These are phyloP conservation scores for Notolepis coatsorum DNA, from an alignment of 2,797 vertebrate species.

Conservation along the genomic window DNA sequence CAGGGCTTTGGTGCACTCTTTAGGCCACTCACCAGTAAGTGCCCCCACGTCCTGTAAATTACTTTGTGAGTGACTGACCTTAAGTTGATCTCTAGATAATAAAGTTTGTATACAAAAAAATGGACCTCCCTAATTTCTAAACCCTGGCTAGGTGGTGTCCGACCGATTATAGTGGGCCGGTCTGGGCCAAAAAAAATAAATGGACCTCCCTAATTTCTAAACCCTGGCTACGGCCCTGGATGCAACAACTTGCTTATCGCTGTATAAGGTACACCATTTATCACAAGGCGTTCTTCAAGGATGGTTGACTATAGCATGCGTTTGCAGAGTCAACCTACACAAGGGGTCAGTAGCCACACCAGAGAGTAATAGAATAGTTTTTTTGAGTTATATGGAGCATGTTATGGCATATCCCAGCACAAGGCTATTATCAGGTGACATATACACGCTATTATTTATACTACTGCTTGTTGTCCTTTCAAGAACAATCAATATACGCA, in stretches of 20 bases:
- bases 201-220: too few species aligned
- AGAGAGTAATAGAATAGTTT: not conserved
- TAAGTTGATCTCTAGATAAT: too few species aligned
- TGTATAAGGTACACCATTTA: not conserved
- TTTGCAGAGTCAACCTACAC: not conserved
- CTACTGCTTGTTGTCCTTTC: constrained; percentile 2
- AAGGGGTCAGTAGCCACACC: not conserved
- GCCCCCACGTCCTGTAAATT: too few species aligned
- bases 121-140: too few species aligned
- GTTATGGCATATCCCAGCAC: not conserved
- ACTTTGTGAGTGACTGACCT: too few species aligned
- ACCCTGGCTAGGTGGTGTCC: too few species aligned
- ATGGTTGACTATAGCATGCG: not conserved
- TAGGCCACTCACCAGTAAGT: too few species aligned
- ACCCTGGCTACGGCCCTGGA: too few species aligned
- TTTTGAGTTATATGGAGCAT: constrained; percentile 2
- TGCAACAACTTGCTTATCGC: not conserved
- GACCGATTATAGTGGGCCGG: too few species aligned
- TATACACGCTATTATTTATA: not conserved
- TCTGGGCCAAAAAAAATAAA: too few species aligned
- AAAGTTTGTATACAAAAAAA: too few species aligned
- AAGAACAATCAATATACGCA: constrained; percentile 12
- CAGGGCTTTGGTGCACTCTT: too few species aligned
- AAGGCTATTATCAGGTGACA: constrained; percentile 1
- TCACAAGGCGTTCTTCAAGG: constrained; percentile 8